These are phyloP conservation scores for Rhinichthys osculus DNA, from an alignment of 2,797 vertebrate species.

Conservation along the genomic window DNA sequence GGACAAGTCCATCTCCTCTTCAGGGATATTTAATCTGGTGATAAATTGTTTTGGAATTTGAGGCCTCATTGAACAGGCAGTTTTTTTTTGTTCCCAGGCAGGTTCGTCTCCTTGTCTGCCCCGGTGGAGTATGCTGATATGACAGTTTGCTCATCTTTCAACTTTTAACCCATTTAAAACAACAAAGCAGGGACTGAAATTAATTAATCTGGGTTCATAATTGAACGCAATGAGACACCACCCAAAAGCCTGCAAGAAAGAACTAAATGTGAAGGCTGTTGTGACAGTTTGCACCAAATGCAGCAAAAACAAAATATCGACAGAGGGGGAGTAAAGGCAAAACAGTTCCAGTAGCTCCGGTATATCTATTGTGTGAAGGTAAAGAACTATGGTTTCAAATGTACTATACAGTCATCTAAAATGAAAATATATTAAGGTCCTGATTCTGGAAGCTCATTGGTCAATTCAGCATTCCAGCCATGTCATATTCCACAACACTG, in stretches of 20 bases:
- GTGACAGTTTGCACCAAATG: slow-evolving; percentile 20
- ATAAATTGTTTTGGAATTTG: slow-evolving; percentile 70
- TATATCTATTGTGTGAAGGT: not conserved
- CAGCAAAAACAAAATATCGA: not conserved
- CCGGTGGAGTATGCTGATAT: slow-evolving; percentile 64
- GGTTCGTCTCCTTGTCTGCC: slow-evolving; percentile 41
- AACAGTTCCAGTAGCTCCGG: not conserved
- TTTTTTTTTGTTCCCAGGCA: slow-evolving; percentile 51
- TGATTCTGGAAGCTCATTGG: not conserved
- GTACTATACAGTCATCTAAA: not conserved
- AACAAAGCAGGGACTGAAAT: slow-evolving; percentile 34
- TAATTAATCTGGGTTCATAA: slow-evolving; percentile 42
- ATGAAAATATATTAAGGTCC: not conserved
- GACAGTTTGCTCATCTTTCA: slow-evolving; percentile 59
- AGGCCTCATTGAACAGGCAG: slow-evolving; percentile 69
- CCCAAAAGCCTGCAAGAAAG: slow-evolving; percentile 3
- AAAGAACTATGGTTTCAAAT: not conserved
- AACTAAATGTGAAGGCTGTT: slow-evolving; percentile 2
- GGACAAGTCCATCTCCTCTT: slow-evolving; percentile 65
- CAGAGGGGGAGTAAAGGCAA: not conserved
- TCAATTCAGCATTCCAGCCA: not conserved
- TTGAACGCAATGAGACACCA: slow-evolving; percentile 46
- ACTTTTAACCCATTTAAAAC: slow-evolving; percentile 55
- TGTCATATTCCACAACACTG: not conserved
- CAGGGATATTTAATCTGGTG: slow-evolving; percentile 64